Conservation (phyloP, 1,140 invertebrate species). For the Polypedilum vanderplanki region DNA sequence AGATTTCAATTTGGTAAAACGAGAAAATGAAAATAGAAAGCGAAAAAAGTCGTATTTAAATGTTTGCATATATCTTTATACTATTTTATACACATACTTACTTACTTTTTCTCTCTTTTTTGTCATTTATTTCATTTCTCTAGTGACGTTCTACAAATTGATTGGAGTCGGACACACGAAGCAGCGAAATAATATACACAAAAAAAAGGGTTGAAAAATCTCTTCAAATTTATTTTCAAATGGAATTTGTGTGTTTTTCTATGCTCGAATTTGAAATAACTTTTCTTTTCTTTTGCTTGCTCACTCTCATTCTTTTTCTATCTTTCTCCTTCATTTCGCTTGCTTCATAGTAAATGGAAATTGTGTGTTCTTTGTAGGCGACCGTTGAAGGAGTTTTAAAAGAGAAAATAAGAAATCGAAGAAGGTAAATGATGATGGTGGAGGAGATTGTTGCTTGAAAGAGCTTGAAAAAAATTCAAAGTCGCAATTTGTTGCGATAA, state of each 20-base stretch:
- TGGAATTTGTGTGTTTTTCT: slow-evolving; percentile 27
- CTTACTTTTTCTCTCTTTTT: not conserved
- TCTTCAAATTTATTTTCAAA: slow-evolving; percentile 24
- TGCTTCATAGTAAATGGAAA: slow-evolving; percentile 7
- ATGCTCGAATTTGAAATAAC: slow-evolving; percentile 11
- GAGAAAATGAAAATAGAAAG: too few relatives aligned
- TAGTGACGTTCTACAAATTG: slow-evolving; percentile 25
- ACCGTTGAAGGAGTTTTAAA: not conserved
- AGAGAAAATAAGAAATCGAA: slow-evolving; percentile 9
- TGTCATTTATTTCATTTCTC: slow-evolving; percentile 12
- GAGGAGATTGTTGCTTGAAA: not conserved
- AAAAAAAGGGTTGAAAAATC: slow-evolving; percentile 25
- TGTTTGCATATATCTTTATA: not conserved
- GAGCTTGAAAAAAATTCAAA: slow-evolving; percentile 13
- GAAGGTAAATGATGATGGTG: slow-evolving; percentile 17
- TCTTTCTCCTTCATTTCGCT: not conserved
- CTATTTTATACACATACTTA: too few relatives aligned
- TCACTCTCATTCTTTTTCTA: not conserved
- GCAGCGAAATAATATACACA: slow-evolving; percentile 10
- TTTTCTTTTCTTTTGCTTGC: not conserved
- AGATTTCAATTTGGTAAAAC: not conserved
- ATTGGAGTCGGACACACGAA: slow-evolving; percentile 15
- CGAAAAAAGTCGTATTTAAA: slow-evolving; percentile 2
- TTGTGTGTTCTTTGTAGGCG: slow-evolving; percentile 17
- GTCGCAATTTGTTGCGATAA: slow-evolving; percentile 16